Evolutionary conservation across 2,113 vertebrate species (phyloP), one percentile per base, ranked within the genome.

Genomic region (Gallinago undulata): DNA sequence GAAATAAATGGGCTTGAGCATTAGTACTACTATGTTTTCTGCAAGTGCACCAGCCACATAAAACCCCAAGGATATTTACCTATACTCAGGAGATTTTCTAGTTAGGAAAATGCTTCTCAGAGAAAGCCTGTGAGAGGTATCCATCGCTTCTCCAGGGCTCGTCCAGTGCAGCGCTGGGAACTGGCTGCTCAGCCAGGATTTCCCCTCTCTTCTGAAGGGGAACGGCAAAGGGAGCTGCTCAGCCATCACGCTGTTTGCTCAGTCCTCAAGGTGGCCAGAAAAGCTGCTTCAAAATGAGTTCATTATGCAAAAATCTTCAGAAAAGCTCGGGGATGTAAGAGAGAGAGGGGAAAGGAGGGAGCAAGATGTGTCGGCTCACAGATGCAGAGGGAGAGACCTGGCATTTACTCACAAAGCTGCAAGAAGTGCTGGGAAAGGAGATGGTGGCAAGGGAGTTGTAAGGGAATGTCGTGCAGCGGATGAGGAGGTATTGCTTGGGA

Each of bases 1-100:
- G 30, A 75, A 64, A 51, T 9, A 22, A 91, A 33, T 16, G 45
- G 39, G 10, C 39, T 75, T 0, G 0, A 68, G 6, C 15, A 9
- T n/a, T 27, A 64, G 6, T 25, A 19, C 19, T 13, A 11, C 12
- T 31, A 11, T 10, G 6, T 73, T 62, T 85, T 56, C 47, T 64
- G 43, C 59, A 75, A 69, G 5, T n/a, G 19, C n/a, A 45, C 64
- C 48, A 41, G 55, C 30, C 19, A 48, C 35, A 37, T 25, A 45
- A 83, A 47, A 3, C 35, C 76, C 23, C 47, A 31, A n/a, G 50
- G 43, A 39, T 39, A 60, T 50, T 76, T 48, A 53, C n/a, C 27
- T 39, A 39, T 14, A 13, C 47, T 94, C 37, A 39, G 35, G 62
- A 74, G 27, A 17, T 68, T 77, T 94, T 94, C 37, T 67, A 21